phyloP scores from a whole-genome alignment of 2,797 vertebrate genomes.

The Toxotes lorentzi region DNA sequence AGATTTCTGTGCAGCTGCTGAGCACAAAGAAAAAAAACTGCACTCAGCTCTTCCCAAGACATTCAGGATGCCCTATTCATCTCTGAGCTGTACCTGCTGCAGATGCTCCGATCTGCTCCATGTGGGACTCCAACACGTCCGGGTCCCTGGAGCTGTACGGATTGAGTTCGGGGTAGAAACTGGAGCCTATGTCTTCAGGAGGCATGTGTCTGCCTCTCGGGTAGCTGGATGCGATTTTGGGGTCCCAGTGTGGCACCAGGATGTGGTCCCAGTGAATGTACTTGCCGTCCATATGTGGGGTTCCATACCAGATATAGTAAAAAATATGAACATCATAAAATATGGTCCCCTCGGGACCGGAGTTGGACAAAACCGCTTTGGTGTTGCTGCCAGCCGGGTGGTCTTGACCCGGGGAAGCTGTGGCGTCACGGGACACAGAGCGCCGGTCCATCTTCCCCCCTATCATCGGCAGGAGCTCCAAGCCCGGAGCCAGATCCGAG shows the following conservation, averaged over 20 bases:
- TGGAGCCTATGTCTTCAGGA: conserved; percentile 91
- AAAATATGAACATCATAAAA: conserved; percentile 92
- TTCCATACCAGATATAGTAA: conserved; percentile 92
- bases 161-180: conserved; percentile 91
- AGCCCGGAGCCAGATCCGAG: conserved; percentile 86
- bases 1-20: conserved; percentile 21
- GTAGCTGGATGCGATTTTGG: conserved; percentile 92
- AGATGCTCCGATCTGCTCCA: conserved; percentile 90
- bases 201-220: conserved; percentile 92
- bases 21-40: neutral
- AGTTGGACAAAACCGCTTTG: conserved; percentile 77
- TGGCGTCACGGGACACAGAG: conserved; percentile 76
- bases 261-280: conserved; percentile 93
- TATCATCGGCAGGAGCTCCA: conserved; percentile 83
- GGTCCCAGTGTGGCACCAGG: conserved; percentile 94
- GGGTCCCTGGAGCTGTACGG: conserved; percentile 92
- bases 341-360: conserved; percentile 81
- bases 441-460: conserved; percentile 81
- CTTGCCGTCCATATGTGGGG: conserved; percentile 84
- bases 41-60: conserved; percentile 5
- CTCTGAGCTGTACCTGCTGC: conserved; percentile 85
- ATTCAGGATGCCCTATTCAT: neutral
- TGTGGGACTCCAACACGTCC: conserved; percentile 89
- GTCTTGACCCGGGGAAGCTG: conserved; percentile 78
- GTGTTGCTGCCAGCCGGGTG: conserved; percentile 63